Conservation (phyloP, 53 echinoderm and acorn worm genomes). For the Hippasteria phrygiana region DNA sequence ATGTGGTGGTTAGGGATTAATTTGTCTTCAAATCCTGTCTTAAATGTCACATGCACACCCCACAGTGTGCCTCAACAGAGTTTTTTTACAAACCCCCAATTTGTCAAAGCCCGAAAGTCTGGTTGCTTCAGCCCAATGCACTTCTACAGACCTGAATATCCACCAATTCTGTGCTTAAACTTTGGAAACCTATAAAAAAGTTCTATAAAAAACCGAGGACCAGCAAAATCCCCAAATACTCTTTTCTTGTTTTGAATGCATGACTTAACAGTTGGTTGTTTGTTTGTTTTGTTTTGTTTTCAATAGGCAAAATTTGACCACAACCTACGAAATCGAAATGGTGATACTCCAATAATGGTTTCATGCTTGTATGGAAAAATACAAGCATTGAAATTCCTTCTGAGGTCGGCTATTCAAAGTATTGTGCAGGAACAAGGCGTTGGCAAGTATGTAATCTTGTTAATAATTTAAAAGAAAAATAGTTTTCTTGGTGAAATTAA, state of each 20-base stretch:
- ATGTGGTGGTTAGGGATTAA: too few species aligned
- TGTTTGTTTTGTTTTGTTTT: conserved; percentile 15
- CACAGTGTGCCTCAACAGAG: too few species aligned
- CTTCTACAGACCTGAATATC: too few species aligned
- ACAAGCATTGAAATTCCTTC: conserved; percentile 83
- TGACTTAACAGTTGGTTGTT: background rate
- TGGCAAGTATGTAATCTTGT: conserved; percentile 70
- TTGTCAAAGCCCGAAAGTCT: too few species aligned
- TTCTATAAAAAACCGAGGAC: too few species aligned
- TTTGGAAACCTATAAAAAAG: too few species aligned
- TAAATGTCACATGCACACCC: too few species aligned
- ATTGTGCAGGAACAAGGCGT: conserved; percentile 68
- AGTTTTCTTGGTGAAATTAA: too few species aligned
- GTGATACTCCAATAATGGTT: conserved; percentile 93
- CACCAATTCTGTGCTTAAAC: too few species aligned
- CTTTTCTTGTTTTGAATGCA: background rate
- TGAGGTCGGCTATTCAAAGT: conserved; percentile 80
- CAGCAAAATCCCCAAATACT: background rate
- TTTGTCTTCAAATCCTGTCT: too few species aligned
- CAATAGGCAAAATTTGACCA: conserved; percentile 93
- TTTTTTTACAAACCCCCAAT: too few species aligned
- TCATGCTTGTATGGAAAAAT: conserved; percentile 84
- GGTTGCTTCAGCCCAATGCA: too few species aligned
- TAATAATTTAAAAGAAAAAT: background rate
- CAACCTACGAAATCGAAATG: conserved; percentile 85